A percentile compares a stretch with the other conserved stretches of the same genome.
Evolutionary conservation across 2,113 vertebrate species (phyloP).

Genomic region (Vulpes ferrilata): DNA sequence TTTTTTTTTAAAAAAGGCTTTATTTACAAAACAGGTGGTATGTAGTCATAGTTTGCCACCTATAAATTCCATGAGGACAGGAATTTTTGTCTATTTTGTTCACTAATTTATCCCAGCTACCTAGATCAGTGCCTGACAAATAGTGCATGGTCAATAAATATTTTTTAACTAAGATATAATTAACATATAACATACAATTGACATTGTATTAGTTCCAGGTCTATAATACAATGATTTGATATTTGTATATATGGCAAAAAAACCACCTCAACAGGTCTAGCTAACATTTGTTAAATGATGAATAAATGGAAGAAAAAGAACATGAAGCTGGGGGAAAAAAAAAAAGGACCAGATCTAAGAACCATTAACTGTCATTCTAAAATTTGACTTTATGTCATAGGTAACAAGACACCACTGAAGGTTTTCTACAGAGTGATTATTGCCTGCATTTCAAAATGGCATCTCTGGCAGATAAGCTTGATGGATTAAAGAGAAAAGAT

Average conservation of each 20-base stretch:
- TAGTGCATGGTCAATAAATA: neutral
- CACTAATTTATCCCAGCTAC: neutral
- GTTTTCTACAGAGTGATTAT: neutral
- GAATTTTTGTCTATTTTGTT: neutral
- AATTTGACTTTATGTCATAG: neutral
- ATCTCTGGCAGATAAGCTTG: neutral
- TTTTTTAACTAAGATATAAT: neutral
- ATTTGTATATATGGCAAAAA: neutral
- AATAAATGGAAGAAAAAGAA: neutral
- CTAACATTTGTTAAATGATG: neutral
- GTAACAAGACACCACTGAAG: neutral
- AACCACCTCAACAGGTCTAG: neutral
- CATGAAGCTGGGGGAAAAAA: neutral
- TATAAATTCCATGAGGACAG: neutral
- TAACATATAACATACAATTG: neutral
- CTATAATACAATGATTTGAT: neutral
- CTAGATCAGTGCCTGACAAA: neutral
- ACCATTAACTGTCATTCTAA: accelerated
- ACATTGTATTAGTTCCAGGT: neutral
- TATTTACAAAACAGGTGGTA: neutral
- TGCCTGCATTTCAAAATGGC: neutral
- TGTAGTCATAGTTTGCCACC: neutral
- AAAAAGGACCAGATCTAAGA: neutral
- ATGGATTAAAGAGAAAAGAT: neutral
- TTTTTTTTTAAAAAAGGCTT: neutral